Evolutionary conservation across 2,797 vertebrate species (phyloP).

Genomic region (Lateolabrax maculatus): DNA sequence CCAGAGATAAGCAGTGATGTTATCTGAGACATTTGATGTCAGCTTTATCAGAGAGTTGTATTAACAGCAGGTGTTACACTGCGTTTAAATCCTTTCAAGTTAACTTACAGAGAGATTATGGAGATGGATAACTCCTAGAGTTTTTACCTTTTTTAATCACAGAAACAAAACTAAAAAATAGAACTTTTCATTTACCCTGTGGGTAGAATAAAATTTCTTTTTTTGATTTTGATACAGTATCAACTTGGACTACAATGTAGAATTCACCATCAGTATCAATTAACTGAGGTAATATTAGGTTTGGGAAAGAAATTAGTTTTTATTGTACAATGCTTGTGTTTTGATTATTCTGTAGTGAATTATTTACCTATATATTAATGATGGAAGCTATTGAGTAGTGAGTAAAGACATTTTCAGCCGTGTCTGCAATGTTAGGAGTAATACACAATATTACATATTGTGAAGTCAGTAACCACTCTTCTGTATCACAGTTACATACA

Average conservation of each 20-base stretch:
- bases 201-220: conserved; percentile 12
- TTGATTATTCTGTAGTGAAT: conserved; percentile 6
- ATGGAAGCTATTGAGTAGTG: background rate
- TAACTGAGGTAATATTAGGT: conserved; percentile 15
- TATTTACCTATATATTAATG: conserved; percentile 17
- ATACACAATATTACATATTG: background rate
- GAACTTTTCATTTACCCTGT: conserved; percentile 33
- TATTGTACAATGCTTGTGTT: background rate
- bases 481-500: background rate
- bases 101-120: conserved; percentile 67
- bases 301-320: background rate
- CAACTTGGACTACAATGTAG: background rate
- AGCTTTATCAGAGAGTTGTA: conserved; percentile 64
- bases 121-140: conserved; percentile 42
- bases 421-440: conserved; percentile 3
- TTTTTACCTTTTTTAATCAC: conserved; percentile 51
- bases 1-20: conserved; percentile 64
- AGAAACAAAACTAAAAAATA: conserved; percentile 36
- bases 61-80: conserved; percentile 75
- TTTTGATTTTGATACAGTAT: background rate
- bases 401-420: background rate
- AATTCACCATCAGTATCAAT: background rate
- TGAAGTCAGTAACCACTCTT: background rate
- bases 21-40: conserved; percentile 77
- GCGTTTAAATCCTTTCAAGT: conserved; percentile 73